Conservation (phyloP, 2,888 invertebrate species). For the Cataglyphis rosenhaueri region DNA sequence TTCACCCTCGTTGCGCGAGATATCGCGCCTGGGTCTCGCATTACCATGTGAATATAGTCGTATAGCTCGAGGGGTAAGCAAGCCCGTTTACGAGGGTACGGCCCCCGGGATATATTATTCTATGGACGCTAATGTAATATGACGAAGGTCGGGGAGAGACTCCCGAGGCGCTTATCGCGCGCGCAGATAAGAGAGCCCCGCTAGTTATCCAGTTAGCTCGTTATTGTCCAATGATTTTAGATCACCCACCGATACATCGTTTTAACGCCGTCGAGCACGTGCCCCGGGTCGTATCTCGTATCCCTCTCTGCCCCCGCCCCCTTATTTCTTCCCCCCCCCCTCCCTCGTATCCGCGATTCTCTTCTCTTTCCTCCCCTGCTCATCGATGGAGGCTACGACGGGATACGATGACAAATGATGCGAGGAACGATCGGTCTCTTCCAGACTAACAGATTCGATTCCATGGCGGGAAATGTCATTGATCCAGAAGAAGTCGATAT, state of each 20-base stretch:
- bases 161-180: slow-evolving; percentile 76
- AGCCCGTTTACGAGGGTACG: slow-evolving; percentile 71
- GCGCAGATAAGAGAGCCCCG: slow-evolving; percentile 77
- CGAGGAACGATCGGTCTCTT: slow-evolving; percentile 75
- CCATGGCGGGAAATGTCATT: slow-evolving; percentile 38
- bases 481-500: slow-evolving; percentile 53
- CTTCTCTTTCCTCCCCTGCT: slow-evolving; percentile 24
- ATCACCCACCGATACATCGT: slow-evolving; percentile 80
- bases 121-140: slow-evolving; percentile 83
- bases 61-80: slow-evolving; percentile 72
- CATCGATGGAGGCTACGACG: slow-evolving; percentile 60
- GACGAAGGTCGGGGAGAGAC: slow-evolving; percentile 71
- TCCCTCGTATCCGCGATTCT: slow-evolving; percentile 16
- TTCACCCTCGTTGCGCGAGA: slow-evolving; percentile 78
- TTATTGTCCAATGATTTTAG: slow-evolving; percentile 84
- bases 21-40: slow-evolving; percentile 78
- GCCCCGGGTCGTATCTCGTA: slow-evolving; percentile 16
- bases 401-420: slow-evolving; percentile 80
- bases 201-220: slow-evolving; percentile 85
- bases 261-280: slow-evolving; percentile 71
- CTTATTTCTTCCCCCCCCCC: not conserved
- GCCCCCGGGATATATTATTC: slow-evolving; percentile 81
- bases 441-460: slow-evolving; percentile 73
- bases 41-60: slow-evolving; percentile 85
- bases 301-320: too few species aligned